phyloP scores from a whole-genome alignment of 2,888 invertebrate species.

The Hydrotaea diabolus region DNA sequence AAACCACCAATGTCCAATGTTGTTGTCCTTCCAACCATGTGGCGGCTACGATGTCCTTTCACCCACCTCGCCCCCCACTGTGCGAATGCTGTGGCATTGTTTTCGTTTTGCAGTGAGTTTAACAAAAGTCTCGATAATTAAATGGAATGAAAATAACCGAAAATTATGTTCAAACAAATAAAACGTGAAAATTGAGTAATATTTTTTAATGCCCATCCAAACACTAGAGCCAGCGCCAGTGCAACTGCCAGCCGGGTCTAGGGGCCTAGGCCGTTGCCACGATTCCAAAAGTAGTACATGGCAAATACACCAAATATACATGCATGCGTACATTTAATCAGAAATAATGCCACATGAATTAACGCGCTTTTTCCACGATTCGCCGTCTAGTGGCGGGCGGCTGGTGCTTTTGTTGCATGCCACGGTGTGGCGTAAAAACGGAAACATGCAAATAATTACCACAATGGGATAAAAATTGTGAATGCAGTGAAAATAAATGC shows the following conservation, averaged over 20 bases:
- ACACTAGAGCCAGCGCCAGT: too few species aligned
- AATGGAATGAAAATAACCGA: slow-evolving; percentile 44
- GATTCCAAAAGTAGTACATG: neutral
- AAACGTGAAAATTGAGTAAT: slow-evolving; percentile 36
- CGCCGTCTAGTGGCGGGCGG: too few species aligned
- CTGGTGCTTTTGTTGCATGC: neutral
- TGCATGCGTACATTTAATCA: slow-evolving; percentile 18
- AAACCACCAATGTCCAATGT: neutral
- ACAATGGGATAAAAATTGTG: slow-evolving; percentile 45
- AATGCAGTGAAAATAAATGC: neutral
- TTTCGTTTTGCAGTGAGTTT: slow-evolving; percentile 20
- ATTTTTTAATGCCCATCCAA: slow-evolving; percentile 11
- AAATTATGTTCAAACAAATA: slow-evolving; percentile 32
- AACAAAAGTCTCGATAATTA: slow-evolving; percentile 32
- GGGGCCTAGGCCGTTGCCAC: neutral
- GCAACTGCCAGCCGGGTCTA: too few species aligned
- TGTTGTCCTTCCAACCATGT: neutral
- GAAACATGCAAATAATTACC: slow-evolving; percentile 41
- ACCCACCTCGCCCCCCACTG: neutral
- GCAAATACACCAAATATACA: slow-evolving; percentile 18
- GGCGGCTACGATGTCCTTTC: neutral
- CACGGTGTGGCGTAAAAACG: slow-evolving; percentile 9
- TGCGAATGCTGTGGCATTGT: neutral
- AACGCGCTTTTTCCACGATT: neutral
- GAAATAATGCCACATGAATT: slow-evolving; percentile 50